Evolutionary conservation across 2,888 invertebrate genomes (phyloP).

Genomic region (Macrophya annulata): DNA sequence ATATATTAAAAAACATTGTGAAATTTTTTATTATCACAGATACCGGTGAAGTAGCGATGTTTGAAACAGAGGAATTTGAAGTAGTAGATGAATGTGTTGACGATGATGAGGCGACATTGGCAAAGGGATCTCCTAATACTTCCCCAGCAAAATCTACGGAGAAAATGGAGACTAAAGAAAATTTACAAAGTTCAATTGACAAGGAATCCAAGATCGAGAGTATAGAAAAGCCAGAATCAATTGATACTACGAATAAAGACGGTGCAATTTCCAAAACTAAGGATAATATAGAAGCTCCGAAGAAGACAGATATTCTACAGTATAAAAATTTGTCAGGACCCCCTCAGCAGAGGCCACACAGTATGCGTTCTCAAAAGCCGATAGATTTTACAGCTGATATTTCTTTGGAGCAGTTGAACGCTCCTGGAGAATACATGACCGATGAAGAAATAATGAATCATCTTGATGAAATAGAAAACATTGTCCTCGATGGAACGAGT

Average conservation of each 20-base stretch:
- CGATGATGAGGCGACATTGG: conserved; percentile 64
- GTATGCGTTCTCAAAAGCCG: conserved; percentile 59
- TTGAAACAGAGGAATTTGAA: conserved; percentile 73
- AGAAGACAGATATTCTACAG: not conserved
- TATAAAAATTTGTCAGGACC: conserved; percentile 37
- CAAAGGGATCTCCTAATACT: not conserved
- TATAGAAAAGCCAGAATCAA: not conserved
- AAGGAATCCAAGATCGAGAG: not conserved
- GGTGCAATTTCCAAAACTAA: not conserved
- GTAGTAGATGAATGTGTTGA: conserved; percentile 71
- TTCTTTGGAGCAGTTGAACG: conserved; percentile 61
- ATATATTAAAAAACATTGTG: not conserved
- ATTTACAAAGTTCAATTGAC: not conserved
- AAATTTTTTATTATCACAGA: not conserved
- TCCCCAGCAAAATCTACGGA: not conserved
- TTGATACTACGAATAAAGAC: not conserved
- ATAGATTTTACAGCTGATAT: conserved; percentile 67
- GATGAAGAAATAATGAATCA: conserved; percentile 73
- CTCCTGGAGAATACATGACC: conserved; percentile 56
- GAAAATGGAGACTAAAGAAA: not conserved
- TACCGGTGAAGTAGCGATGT: conserved; percentile 62
- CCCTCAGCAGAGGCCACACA: conserved; percentile 11
- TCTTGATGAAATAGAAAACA: conserved; percentile 74
- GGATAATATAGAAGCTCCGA: not conserved
- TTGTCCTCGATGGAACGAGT: conserved; percentile 66